phyloP scores from a whole-genome alignment of 1,140 invertebrate species.

The Formica selysi region DNA sequence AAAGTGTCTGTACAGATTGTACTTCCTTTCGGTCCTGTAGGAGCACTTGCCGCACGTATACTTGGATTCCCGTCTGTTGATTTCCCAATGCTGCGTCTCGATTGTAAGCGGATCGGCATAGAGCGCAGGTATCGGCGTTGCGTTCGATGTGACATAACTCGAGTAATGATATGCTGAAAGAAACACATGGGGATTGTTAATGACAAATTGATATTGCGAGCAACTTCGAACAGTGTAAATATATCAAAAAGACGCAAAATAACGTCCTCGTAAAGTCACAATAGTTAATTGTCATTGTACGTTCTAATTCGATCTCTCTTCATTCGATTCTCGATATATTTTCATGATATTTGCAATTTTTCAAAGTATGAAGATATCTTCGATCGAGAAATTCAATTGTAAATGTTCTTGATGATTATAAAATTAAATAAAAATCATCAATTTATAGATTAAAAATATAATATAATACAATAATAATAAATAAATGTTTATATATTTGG shows the following conservation, averaged over 20 bases:
- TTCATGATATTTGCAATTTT: background rate
- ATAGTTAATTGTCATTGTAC: background rate
- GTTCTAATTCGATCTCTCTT: background rate
- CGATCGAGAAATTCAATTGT: too few species aligned
- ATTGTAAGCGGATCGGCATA: background rate
- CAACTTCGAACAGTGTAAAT: background rate
- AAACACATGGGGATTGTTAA: background rate
- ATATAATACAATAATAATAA: background rate
- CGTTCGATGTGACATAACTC: background rate
- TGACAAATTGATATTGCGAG: background rate
- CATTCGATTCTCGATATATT: background rate
- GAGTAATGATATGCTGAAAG: slow-evolving; percentile 15
- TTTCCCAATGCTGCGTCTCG: background rate
- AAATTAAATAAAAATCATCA: too few species aligned
- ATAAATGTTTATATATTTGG: background rate
- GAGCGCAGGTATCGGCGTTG: too few species aligned
- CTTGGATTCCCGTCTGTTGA: background rate
- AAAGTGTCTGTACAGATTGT: background rate
- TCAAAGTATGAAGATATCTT: too few species aligned
- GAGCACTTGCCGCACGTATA: background rate
- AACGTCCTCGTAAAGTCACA: background rate
- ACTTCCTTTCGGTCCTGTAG: background rate
- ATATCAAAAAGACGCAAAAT: too few species aligned
- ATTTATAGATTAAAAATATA: too few species aligned
- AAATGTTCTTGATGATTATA: too few species aligned